Conservation (phyloP, 2,113 vertebrate genomes). For the Alouatta palliata region DNA sequence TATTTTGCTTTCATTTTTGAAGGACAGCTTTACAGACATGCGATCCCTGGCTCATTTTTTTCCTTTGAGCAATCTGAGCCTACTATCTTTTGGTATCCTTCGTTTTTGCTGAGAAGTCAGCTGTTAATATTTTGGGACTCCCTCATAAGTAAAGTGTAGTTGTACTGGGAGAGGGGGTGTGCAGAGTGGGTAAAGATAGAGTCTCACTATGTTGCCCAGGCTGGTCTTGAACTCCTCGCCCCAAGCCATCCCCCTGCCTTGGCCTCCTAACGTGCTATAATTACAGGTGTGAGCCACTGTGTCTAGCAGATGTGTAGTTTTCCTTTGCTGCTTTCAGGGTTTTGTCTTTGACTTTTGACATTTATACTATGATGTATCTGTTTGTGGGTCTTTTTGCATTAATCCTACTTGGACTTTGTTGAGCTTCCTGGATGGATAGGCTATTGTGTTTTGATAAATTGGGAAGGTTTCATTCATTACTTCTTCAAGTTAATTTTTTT, state of each 20-base stretch:
- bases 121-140: neutral
- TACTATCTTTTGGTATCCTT: neutral
- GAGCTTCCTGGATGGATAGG: neutral
- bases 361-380: neutral
- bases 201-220: too few species aligned
- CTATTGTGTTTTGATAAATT: neutral
- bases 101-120: neutral
- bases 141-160: neutral
- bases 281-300: too few species aligned
- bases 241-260: too few species aligned
- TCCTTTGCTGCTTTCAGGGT: neutral
- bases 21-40: neutral
- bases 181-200: too few species aligned
- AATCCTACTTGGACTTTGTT: neutral
- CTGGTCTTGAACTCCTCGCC: too few species aligned
- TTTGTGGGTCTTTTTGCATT: neutral
- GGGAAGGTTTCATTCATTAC: neutral
- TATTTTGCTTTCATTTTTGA: neutral
- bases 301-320: neutral
- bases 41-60: neutral
- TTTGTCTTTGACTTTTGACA: neutral
- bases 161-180: too few species aligned
- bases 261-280: too few species aligned
- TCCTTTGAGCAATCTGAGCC: neutral
- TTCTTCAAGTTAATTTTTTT: neutral